Evolutionary conservation across 2,113 vertebrate genomes (phyloP).

Genomic region (Oxygymnocypris stewartii): DNA sequence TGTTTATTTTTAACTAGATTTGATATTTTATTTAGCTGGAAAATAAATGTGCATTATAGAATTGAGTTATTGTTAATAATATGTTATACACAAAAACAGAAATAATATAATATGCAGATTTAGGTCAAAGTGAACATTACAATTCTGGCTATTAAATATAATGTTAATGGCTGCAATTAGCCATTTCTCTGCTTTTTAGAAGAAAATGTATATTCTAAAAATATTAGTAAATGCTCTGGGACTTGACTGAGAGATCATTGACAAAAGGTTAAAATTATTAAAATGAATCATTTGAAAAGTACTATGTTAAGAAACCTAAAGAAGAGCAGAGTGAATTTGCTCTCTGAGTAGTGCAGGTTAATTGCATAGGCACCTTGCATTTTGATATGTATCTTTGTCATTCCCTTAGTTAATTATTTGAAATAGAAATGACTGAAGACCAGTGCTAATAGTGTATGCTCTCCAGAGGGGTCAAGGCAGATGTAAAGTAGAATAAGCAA

Average conservation of each 20-base stretch:
- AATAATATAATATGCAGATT: background rate
- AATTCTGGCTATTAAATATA: background rate
- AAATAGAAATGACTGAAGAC: conserved; percentile 29
- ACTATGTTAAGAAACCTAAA: too few species aligned
- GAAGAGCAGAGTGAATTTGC: background rate
- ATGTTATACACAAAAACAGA: background rate
- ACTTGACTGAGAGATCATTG: background rate
- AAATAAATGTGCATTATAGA: background rate
- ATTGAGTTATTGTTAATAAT: background rate
- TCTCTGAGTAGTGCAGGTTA: conserved; percentile 12
- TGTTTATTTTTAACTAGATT: background rate
- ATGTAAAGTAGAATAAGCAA: conserved; percentile 30
- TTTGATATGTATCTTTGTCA: conserved; percentile 8
- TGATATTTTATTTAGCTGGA: background rate
- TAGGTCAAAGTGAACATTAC: background rate
- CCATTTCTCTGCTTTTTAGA: background rate
- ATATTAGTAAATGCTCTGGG: background rate
- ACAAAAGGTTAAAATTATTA: background rate
- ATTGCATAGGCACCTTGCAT: conserved; percentile 18
- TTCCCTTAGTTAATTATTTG: conserved; percentile 25
- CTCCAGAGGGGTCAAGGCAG: conserved; percentile 20
- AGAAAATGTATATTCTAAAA: background rate
- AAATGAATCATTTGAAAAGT: background rate
- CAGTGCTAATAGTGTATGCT: background rate
- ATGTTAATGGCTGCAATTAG: background rate